Conservation (phyloP, 2,888 invertebrate species). For the Amblyjoppa fuscipennis region DNA sequence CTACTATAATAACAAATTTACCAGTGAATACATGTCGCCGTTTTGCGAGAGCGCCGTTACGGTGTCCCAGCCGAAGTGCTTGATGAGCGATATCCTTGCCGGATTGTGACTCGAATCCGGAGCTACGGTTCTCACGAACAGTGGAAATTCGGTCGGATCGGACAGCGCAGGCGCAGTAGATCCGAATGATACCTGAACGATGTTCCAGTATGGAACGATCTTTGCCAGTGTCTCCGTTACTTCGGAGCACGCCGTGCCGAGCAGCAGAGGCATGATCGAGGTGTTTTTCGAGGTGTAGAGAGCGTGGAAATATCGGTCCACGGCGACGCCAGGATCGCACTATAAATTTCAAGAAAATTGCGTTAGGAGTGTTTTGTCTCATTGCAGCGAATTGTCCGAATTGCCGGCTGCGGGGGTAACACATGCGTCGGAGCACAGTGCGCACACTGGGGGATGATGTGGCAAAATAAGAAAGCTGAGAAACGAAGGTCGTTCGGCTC, state of each 20-base stretch:
- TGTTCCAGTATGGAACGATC: slow-evolving; percentile 97
- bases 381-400: neutral
- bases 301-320: slow-evolving; percentile 96
- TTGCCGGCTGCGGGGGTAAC: slow-evolving; percentile 17
- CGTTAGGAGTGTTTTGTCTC: neutral
- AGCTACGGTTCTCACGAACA: slow-evolving; percentile 95
- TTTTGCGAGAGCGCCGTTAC: slow-evolving; percentile 96
- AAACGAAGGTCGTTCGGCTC: neutral
- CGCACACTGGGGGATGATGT: slow-evolving; percentile 4
- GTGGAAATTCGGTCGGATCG: slow-evolving; percentile 94
- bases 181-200: slow-evolving; percentile 96
- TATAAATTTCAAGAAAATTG: slow-evolving; percentile 84
- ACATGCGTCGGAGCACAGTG: neutral
- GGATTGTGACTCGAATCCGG: slow-evolving; percentile 96
- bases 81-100: slow-evolving; percentile 94
- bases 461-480: neutral
- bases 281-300: slow-evolving; percentile 91
- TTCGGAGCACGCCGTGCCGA: slow-evolving; percentile 96
- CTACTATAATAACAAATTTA: slow-evolving; percentile 76
- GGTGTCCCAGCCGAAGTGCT: slow-evolving; percentile 93
- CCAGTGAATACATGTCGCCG: slow-evolving; percentile 93
- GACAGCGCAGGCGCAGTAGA: slow-evolving; percentile 96
- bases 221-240: slow-evolving; percentile 96
- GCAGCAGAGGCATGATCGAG: slow-evolving; percentile 91
- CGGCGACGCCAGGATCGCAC: slow-evolving; percentile 97